A percentile compares a stretch with the other conserved stretches of the same genome.
phyloP scores from a whole-genome alignment of 30 jellyfish, hydroid and myxozoan species.

The Cassiopea andromeda region DNA sequence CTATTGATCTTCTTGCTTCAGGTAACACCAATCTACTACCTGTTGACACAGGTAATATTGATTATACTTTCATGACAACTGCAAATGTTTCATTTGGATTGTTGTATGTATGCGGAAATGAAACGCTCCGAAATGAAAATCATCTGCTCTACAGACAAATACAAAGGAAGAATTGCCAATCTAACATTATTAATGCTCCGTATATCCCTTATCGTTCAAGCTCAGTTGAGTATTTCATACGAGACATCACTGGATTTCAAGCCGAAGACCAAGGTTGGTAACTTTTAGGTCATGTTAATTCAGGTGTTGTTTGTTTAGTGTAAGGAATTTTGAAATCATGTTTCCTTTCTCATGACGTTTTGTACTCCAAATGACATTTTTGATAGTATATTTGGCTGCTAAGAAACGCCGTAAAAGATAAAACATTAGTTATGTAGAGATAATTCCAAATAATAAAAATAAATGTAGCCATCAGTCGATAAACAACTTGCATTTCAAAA shows the following conservation, averaged over 20 bases:
- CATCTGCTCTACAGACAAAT: background rate
- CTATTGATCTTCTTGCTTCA: background rate
- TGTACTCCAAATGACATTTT: no score
- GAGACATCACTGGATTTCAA: background rate
- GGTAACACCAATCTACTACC: background rate
- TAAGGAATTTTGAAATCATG: no score
- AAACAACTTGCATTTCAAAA: no score
- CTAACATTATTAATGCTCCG: background rate
- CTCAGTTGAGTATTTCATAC: background rate
- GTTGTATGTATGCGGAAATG: background rate
- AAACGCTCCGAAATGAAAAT: background rate
- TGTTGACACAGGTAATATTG: background rate
- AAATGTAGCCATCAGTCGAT: no score
- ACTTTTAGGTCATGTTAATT: no score
- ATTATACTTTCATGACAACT: background rate
- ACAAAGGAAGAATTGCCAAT: background rate
- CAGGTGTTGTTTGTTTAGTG: no score
- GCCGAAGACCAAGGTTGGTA: background rate
- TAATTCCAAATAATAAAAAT: no score
- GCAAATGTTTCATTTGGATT: background rate
- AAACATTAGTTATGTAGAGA: no score
- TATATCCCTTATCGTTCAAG: background rate
- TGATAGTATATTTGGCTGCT: no score
- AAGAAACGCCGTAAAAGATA: no score
- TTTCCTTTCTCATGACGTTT: no score